Evolutionary conservation across 2,113 vertebrate genomes (phyloP).

Genomic region (Megatriorchis doriae): DNA sequence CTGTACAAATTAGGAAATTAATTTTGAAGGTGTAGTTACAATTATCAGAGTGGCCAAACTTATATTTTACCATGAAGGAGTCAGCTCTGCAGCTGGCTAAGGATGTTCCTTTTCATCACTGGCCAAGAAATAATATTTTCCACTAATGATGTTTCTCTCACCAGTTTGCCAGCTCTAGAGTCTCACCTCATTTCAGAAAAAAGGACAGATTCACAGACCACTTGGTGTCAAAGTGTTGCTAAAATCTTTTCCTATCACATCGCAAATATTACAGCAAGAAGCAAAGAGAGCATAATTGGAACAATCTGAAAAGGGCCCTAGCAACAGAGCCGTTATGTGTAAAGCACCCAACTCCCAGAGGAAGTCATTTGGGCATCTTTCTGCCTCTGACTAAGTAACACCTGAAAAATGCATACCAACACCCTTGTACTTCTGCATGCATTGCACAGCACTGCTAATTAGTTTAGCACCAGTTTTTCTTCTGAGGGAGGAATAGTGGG

Average conservation of each 20-base stretch:
- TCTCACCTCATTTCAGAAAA: not conserved
- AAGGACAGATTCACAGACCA: not conserved
- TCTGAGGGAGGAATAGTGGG: conserved; percentile 23
- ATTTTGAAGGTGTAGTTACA: not conserved
- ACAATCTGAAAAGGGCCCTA: not conserved
- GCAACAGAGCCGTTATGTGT: not conserved
- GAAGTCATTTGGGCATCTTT: not conserved
- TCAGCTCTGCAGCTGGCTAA: not conserved
- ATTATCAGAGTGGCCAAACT: not conserved
- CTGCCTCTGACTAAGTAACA: not conserved
- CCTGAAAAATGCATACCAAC: not conserved
- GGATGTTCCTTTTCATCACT: not conserved
- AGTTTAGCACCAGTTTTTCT: conserved; percentile 25
- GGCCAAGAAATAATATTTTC: not conserved
- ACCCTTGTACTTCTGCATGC: not conserved
- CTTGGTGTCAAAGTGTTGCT: not conserved
- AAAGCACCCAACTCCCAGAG: not conserved
- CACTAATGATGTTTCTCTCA: not conserved
- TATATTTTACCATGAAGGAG: not conserved
- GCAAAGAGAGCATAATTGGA: not conserved
- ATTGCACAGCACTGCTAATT: not conserved
- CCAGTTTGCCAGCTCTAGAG: not conserved
- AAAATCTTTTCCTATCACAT: not conserved
- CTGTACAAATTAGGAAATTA: not conserved
- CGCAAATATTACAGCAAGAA: not conserved